These are phyloP conservation scores for Crypturellus tataupa DNA, from an alignment of 2,797 vertebrate species.

Conservation along the genomic window DNA sequence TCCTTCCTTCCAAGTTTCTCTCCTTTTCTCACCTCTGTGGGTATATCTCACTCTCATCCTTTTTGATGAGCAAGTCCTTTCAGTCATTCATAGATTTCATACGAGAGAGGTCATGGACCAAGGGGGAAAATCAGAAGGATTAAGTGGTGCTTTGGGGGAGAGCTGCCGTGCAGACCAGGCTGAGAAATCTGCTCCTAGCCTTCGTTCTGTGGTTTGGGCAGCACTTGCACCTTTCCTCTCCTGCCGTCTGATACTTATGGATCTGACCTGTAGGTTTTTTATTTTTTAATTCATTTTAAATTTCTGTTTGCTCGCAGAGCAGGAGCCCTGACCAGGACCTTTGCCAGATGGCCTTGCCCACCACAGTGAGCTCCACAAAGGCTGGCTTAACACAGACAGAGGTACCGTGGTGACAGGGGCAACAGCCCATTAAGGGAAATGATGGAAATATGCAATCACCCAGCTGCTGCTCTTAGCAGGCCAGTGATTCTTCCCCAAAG, in stretches of 20 bases:
- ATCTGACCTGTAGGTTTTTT: background rate
- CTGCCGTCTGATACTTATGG: background rate
- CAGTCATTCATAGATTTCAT: conserved; percentile 1
- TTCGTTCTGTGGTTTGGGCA: background rate
- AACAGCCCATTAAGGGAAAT: background rate
- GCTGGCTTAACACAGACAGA: background rate
- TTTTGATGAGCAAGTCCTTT: conserved; percentile 22
- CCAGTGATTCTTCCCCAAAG: background rate
- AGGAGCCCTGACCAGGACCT: background rate
- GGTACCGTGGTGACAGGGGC: background rate
- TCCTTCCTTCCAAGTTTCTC: background rate
- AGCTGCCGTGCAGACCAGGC: background rate
- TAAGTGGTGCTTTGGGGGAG: background rate
- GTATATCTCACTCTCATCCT: background rate
- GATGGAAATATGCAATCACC: background rate
- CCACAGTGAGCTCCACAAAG: background rate
- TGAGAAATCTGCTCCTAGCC: background rate
- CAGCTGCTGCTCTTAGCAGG: background rate
- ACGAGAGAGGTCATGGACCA: background rate
- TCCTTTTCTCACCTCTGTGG: background rate
- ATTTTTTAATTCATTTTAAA: background rate
- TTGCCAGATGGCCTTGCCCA: background rate
- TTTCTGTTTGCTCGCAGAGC: background rate
- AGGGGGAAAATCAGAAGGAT: background rate
- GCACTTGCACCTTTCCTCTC: background rate